A percentile compares a stretch with the other conserved stretches of the same genome.
Conservation (phyloP, 2,113 vertebrate species). For the Hyperopisus bebe region DNA sequence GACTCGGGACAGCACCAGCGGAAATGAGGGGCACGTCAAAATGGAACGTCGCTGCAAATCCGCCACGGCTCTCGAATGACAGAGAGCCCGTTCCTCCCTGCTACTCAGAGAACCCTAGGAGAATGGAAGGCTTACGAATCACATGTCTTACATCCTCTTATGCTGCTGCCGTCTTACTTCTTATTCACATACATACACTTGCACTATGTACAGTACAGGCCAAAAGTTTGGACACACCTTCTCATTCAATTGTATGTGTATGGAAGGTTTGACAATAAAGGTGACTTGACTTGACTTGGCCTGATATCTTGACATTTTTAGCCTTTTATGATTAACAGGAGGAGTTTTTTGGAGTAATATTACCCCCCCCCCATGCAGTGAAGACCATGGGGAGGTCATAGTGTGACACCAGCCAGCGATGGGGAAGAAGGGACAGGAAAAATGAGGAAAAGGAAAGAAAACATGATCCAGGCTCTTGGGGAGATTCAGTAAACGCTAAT, state of each 20-base stretch:
- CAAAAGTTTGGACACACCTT: no score
- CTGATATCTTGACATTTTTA: background rate
- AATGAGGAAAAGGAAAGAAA: background rate
- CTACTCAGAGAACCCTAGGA: background rate
- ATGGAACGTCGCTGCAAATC: background rate
- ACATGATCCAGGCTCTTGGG: background rate
- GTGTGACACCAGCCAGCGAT: background rate
- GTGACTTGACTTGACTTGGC: background rate
- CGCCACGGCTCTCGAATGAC: background rate
- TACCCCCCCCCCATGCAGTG: background rate
- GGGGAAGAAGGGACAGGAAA: background rate
- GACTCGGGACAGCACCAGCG: background rate
- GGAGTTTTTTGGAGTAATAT: background rate
- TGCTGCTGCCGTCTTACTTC: background rate
- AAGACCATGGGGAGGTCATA: background rate
- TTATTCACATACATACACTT: no score
- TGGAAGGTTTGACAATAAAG: background rate
- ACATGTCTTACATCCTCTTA: background rate
- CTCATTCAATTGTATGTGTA: no score
- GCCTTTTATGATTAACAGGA: background rate
- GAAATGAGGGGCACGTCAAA: background rate
- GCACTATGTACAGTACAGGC: no score
- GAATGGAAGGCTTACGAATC: background rate
- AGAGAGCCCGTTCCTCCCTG: background rate
- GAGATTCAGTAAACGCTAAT: background rate